These are phyloP conservation scores for Muntiacus reevesi DNA, from an alignment of 2,113 vertebrate species.

Conservation along the genomic window DNA sequence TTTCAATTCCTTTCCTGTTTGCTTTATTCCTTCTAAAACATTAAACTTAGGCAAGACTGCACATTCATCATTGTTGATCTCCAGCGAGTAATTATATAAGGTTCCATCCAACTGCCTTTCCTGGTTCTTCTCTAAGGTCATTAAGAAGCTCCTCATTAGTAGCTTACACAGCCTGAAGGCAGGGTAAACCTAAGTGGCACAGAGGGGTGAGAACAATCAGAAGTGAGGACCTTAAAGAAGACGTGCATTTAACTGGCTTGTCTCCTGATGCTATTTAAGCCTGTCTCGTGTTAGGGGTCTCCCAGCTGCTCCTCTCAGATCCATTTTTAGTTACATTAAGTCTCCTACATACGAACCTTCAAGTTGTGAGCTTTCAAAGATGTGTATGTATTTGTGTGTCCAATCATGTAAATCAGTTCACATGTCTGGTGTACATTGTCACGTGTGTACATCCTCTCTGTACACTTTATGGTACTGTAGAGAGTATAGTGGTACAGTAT, in stretches of 20 bases:
- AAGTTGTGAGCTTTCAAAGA: background rate
- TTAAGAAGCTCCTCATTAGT: background rate
- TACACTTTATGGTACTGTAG: background rate
- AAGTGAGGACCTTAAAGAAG: background rate
- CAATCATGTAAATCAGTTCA: background rate
- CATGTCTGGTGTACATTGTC: background rate
- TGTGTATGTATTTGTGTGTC: background rate
- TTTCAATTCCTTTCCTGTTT: background rate
- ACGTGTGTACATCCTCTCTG: background rate
- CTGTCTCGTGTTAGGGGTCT: background rate
- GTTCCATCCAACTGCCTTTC: background rate
- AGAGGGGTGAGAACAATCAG: background rate
- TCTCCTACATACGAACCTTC: background rate
- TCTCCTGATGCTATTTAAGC: background rate
- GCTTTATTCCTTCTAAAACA: conserved; percentile 6
- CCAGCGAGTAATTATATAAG: background rate
- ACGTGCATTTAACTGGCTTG: background rate
- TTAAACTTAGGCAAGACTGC: background rate
- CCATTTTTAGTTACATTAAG: background rate
- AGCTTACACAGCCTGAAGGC: background rate
- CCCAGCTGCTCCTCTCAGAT: background rate
- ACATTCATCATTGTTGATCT: background rate
- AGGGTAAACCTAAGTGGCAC: background rate
- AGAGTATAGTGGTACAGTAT: background rate
- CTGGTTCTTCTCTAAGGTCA: background rate